Evolutionary conservation across 2,888 invertebrate genomes (phyloP).

Genomic region (Baccha elongata): DNA sequence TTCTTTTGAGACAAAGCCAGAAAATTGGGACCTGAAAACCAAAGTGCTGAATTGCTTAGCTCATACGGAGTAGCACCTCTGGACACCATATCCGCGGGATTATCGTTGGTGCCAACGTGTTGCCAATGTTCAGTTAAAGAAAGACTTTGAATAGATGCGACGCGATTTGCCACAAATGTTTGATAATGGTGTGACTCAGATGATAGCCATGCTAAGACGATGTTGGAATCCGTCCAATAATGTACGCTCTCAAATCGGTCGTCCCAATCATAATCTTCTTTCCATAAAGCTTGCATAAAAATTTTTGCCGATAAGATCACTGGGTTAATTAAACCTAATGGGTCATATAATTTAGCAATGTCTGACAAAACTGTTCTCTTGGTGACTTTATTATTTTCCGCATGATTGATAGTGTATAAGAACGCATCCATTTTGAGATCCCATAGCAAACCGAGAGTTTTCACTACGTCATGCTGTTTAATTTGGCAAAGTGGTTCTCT

Average conservation of each 20-base stretch:
- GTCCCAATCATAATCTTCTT: background rate
- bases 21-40: conserved; percentile 33
- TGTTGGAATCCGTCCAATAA: too few relatives aligned
- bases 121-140: too few relatives aligned
- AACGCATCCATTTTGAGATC: conserved; percentile 1
- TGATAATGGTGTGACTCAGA: too few relatives aligned
- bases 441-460: conserved; percentile 4
- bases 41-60: conserved; percentile 11
- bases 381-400: background rate
- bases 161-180: too few relatives aligned
- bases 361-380: background rate
- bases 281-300: background rate
- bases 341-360: conserved; percentile 1
- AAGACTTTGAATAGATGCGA: too few relatives aligned
- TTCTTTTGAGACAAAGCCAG: background rate
- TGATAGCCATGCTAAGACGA: too few relatives aligned
- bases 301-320: conserved; percentile 1
- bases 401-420: background rate
- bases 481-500: background rate
- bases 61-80: conserved; percentile 38
- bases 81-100: conserved; percentile 58
- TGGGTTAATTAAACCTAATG: background rate
- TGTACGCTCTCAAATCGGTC: too few relatives aligned
- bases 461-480: conserved; percentile 3
- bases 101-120: conserved; percentile 19